Percentiles rank a stretch among this genome's conserved stretches.
These are phyloP conservation scores for Icerya purchasi DNA, from an alignment of 2,888 invertebrate species.

Conservation along the genomic window DNA sequence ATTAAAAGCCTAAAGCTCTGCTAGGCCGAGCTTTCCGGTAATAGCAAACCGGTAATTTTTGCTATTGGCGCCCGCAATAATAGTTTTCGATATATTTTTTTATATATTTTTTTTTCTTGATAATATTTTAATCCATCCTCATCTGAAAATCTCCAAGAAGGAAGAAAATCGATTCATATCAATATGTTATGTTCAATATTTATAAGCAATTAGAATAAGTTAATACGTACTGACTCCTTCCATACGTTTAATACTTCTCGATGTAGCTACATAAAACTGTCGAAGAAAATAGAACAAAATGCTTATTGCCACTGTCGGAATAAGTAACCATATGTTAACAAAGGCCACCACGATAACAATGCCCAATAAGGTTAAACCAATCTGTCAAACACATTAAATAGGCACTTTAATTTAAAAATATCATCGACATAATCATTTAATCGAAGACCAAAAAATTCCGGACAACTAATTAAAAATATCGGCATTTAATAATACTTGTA, in stretches of 20 bases:
- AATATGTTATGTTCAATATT: too few relatives aligned
- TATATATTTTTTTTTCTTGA: too few relatives aligned
- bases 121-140: too few relatives aligned
- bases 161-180: too few relatives aligned
- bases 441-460: not conserved
- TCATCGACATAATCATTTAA: not conserved
- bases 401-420: constrained; percentile 23
- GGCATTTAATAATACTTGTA: too few relatives aligned
- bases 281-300: constrained; percentile 52
- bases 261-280: constrained; percentile 53
- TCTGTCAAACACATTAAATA: constrained; percentile 38
- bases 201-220: constrained; percentile 16
- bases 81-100: too few relatives aligned
- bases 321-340: constrained; percentile 48
- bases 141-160: too few relatives aligned
- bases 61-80: too few relatives aligned
- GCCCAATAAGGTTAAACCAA: constrained; percentile 60
- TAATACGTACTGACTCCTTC: constrained; percentile 54
- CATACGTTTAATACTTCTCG: constrained; percentile 56
- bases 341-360: constrained; percentile 48
- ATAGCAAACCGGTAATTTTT: too few relatives aligned
- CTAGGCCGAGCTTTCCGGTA: too few relatives aligned
- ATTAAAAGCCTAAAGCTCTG: too few relatives aligned
- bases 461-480: not conserved
- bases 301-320: constrained; percentile 47